Conservation (phyloP, 2,888 invertebrate species). For the Harmothoe impar region DNA sequence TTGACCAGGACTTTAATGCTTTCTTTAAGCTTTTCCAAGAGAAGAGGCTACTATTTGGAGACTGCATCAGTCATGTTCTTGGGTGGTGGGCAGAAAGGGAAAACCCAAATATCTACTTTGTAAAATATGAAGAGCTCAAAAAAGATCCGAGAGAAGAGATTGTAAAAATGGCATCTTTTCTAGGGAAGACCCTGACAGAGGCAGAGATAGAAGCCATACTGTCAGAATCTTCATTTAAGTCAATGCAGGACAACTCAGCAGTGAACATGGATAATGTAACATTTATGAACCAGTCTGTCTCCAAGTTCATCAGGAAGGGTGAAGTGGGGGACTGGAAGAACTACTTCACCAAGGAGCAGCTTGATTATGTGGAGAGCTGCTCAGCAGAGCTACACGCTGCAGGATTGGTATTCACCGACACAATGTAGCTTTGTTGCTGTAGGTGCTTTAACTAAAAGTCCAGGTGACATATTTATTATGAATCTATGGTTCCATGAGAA, state of each 20-base stretch:
- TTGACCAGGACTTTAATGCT: constrained; percentile 23
- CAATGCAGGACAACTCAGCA: constrained; percentile 79
- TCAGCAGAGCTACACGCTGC: not conserved
- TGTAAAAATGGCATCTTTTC: constrained; percentile 88
- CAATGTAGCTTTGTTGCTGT: no score
- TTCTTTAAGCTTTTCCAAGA: no score
- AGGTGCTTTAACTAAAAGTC: no score
- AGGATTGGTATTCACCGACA: no score
- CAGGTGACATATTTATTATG: no score
- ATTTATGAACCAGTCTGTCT: constrained; percentile 77
- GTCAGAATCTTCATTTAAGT: constrained; percentile 76
- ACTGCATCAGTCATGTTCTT: constrained; percentile 59
- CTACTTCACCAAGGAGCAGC: constrained; percentile 89
- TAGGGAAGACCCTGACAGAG: constrained; percentile 82
- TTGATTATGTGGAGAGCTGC: constrained; percentile 75
- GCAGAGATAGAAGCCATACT: constrained; percentile 72
- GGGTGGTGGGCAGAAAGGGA: constrained; percentile 64
- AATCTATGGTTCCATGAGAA: no score
- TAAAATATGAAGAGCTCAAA: constrained; percentile 66
- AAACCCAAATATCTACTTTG: constrained; percentile 58
- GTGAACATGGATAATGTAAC: constrained; percentile 79
- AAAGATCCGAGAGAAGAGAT: constrained; percentile 33
- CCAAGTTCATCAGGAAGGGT: constrained; percentile 84
- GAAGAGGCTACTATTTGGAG: constrained; percentile 53
- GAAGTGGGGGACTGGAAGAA: constrained; percentile 92